Evolutionary conservation across 2,113 vertebrate genomes (phyloP).

Genomic region (Cynocephalus volans): DNA sequence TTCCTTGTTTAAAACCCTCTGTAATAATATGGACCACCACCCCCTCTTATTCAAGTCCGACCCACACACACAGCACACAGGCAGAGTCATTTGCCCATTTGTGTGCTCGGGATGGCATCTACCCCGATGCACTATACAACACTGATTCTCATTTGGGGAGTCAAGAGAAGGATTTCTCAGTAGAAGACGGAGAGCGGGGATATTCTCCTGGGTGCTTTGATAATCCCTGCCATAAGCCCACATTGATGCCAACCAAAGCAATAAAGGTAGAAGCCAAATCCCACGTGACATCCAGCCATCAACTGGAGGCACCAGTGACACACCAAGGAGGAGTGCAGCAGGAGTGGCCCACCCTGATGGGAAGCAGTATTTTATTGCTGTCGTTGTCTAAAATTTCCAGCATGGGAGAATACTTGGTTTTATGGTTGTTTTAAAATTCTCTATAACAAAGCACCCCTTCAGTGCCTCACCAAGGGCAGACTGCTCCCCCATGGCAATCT

Average conservation of each 20-base stretch:
- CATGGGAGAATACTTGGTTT: neutral
- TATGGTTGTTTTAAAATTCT: neutral
- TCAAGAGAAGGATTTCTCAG: neutral
- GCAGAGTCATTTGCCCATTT: rapidly evolving
- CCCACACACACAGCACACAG: rapidly evolving
- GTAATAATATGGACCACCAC: rapidly evolving
- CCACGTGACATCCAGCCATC: neutral
- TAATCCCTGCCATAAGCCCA: neutral
- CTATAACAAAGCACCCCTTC: neutral
- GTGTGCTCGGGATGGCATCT: neutral
- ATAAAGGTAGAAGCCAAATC: neutral
- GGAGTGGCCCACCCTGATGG: neutral
- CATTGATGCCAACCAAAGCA: neutral
- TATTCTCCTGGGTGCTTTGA: too few species aligned
- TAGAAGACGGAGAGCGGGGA: neutral
- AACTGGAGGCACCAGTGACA: neutral
- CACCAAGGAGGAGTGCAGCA: rapidly evolving
- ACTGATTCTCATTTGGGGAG: neutral
- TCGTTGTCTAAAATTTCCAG: neutral
- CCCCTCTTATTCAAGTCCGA: neutral
- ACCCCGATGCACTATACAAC: neutral
- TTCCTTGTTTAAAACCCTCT: neutral
- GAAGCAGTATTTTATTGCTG: neutral
- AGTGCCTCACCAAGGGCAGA: neutral
- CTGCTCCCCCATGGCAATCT: too few species aligned